phyloP scores from a whole-genome alignment of 2,888 invertebrate genomes.

The Dysmachus trigonus region DNA sequence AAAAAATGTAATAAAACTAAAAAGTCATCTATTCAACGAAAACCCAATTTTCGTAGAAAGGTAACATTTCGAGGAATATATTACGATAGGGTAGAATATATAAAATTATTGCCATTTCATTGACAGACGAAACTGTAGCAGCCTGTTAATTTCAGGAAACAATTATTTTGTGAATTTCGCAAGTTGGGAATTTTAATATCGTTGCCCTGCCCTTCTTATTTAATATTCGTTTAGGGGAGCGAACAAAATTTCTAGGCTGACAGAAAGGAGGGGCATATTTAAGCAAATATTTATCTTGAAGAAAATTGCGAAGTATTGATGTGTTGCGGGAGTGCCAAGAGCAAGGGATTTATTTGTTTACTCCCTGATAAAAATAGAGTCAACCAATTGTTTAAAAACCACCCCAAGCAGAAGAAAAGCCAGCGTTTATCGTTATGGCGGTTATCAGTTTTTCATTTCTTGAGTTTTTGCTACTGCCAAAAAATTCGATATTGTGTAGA shows the following conservation, averaged over 20 bases:
- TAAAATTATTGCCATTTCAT: background rate
- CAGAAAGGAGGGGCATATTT: background rate
- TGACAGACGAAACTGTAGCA: too few relatives aligned
- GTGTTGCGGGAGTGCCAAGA: background rate
- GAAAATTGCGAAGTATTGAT: background rate
- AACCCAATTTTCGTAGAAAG: background rate
- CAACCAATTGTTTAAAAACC: background rate
- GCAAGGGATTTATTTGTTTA: background rate
- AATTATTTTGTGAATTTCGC: background rate
- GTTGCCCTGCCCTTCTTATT: background rate
- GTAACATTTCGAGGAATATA: background rate
- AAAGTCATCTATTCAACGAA: background rate
- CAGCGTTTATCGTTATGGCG: background rate
- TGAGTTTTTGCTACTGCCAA: background rate
- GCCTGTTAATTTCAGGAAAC: background rate
- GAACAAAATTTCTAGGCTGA: background rate
- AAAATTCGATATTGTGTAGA: background rate
- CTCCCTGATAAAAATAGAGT: background rate
- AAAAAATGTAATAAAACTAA: background rate
- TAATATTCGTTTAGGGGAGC: background rate
- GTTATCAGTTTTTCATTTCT: background rate
- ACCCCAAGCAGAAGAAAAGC: background rate
- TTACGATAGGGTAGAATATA: background rate
- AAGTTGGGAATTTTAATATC: background rate
- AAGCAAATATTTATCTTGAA: background rate